Evolutionary conservation across 2,888 invertebrate species (phyloP).

Genomic region (Stictocephala bisonia): DNA sequence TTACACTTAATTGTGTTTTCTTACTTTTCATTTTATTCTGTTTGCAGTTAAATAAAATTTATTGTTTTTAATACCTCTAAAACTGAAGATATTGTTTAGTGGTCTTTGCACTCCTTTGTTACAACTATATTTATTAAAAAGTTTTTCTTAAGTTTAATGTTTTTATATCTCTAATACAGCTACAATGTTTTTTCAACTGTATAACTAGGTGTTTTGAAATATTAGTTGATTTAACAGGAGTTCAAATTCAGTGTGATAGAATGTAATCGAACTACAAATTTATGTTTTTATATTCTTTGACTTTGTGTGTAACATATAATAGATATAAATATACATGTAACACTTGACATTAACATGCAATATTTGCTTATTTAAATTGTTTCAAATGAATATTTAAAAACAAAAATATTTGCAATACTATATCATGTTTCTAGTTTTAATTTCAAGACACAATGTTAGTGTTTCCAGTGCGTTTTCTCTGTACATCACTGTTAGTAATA

Average conservation of each 20-base stretch:
- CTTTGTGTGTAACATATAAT: slow-evolving; percentile 2
- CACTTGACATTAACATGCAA: background rate
- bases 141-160: too few species aligned
- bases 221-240: slow-evolving; percentile 27
- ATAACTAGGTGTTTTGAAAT: too few species aligned
- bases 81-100: too few species aligned
- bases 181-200: too few species aligned
- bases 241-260: slow-evolving; percentile 36
- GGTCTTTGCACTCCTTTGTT: too few species aligned
- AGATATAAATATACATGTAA: background rate
- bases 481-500: background rate
- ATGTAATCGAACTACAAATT: slow-evolving; percentile 30
- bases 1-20: too few species aligned
- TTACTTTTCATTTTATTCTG: too few species aligned
- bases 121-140: too few species aligned
- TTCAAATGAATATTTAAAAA: background rate
- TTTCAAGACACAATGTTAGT: background rate
- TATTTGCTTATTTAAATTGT: background rate
- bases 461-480: background rate
- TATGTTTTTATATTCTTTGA: background rate
- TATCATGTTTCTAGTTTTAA: background rate
- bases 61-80: too few species aligned
- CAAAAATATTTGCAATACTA: background rate
- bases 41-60: too few species aligned
- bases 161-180: too few species aligned